Percentiles rank a stretch among this genome's conserved stretches.
Evolutionary conservation across 2,113 vertebrate species (phyloP).

Genomic region (Apistogramma diplotaenia): DNA sequence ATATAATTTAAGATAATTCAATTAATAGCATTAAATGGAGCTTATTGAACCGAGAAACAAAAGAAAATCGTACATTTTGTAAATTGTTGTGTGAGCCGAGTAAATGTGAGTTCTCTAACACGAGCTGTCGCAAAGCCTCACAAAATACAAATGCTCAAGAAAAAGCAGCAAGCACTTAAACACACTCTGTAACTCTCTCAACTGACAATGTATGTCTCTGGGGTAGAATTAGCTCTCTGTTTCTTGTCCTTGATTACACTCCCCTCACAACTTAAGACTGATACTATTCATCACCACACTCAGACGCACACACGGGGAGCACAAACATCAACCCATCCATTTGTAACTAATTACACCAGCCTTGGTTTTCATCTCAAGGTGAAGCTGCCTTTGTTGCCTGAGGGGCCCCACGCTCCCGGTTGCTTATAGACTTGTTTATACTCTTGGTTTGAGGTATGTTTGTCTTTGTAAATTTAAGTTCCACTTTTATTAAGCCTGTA

Average conservation of each 20-base stretch:
- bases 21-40: too few relatives aligned
- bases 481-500: neutral
- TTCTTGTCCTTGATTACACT: constrained; percentile 67
- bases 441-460: neutral
- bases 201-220: constrained; percentile 30
- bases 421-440: constrained; percentile 3
- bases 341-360: constrained; percentile 68
- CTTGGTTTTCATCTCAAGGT: constrained; percentile 63
- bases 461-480: neutral
- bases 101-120: neutral
- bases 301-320: constrained; percentile 15
- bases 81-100: neutral
- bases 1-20: neutral
- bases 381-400: constrained; percentile 47
- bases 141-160: neutral
- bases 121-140: neutral
- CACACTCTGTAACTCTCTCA: constrained; percentile 5
- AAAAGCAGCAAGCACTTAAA: neutral
- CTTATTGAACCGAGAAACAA: neutral
- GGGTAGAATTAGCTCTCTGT: constrained; percentile 54
- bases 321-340: constrained; percentile 58
- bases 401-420: constrained; percentile 1
- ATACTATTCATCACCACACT: constrained; percentile 40
- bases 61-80: neutral
- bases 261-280: constrained; percentile 38